Evolutionary conservation across 2,113 vertebrate species (phyloP).

Genomic region (Anarhynchus alexandrinus): DNA sequence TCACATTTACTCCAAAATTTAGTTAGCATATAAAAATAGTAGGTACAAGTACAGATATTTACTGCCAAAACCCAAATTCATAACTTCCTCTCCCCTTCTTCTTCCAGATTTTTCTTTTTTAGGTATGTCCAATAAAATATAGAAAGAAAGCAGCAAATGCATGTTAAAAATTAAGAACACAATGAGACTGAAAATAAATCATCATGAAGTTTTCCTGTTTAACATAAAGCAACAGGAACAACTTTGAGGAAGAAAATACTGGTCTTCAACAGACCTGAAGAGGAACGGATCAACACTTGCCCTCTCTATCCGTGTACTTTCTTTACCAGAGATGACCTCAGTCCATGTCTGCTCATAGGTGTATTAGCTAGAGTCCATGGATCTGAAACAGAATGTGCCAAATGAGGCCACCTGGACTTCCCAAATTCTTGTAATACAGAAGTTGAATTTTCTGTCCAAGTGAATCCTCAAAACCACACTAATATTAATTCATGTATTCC

Average conservation of each 20-base stretch:
- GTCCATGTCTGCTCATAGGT: neutral
- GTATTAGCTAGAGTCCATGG: neutral
- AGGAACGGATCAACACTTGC: neutral
- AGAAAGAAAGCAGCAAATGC: neutral
- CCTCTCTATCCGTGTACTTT: neutral
- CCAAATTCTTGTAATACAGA: neutral
- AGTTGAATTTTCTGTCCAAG: neutral
- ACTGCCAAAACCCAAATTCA: neutral
- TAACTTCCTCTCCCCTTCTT: neutral
- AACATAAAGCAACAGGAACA: neutral
- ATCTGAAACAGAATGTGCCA: neutral
- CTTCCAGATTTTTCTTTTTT: neutral
- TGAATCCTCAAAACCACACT: neutral
- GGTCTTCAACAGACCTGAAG: neutral
- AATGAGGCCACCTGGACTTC: neutral
- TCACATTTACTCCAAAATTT: neutral
- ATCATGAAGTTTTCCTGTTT: neutral
- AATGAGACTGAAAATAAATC: neutral
- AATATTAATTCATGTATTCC: neutral
- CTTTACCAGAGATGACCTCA: neutral
- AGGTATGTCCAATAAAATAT: neutral
- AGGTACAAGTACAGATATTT: neutral
- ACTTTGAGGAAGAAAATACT: neutral
- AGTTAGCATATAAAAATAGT: neutral
- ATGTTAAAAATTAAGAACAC: neutral